Percentiles rank a stretch among this genome's conserved stretches.
These are phyloP conservation scores for Neoascia interrupta DNA, from an alignment of 2,888 invertebrate genomes.

Conservation along the genomic window DNA sequence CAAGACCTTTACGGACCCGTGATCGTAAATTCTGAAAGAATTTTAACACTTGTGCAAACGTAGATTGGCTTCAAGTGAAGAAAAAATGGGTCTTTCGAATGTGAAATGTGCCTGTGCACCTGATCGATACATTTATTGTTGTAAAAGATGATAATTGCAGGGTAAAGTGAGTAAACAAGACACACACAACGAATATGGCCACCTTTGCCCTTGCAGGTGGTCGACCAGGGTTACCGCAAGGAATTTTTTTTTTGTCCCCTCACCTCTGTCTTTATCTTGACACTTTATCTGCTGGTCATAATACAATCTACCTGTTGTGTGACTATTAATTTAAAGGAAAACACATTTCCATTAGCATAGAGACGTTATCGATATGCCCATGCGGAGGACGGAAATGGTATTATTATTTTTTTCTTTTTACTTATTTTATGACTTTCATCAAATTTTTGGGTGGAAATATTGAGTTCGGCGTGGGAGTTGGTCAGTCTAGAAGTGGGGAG, in stretches of 20 bases:
- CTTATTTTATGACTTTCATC: too few relatives aligned
- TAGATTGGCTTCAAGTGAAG: not conserved
- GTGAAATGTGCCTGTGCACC: slow-evolving; percentile 19
- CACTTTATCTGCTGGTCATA: slow-evolving; percentile 33
- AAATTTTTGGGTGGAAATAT: too few relatives aligned
- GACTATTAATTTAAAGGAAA: slow-evolving; percentile 32
- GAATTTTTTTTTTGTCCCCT: not conserved
- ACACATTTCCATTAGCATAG: slow-evolving; percentile 48
- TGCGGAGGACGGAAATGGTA: too few relatives aligned
- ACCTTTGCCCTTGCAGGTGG: slow-evolving; percentile 60
- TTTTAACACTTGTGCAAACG: slow-evolving; percentile 13
- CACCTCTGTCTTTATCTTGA: slow-evolving; percentile 24
- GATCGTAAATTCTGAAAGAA: slow-evolving; percentile 49
- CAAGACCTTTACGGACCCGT: slow-evolving; percentile 12
- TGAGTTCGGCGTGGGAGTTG: too few relatives aligned
- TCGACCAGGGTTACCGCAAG: slow-evolving; percentile 48
- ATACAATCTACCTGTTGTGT: slow-evolving; percentile 43
- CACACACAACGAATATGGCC: slow-evolving; percentile 26
- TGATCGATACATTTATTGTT: slow-evolving; percentile 29
- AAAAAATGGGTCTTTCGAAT: not conserved
- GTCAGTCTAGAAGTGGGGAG: too few relatives aligned
- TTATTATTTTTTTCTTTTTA: too few relatives aligned
- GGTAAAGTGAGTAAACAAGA: slow-evolving; percentile 47
- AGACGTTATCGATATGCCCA: slow-evolving; percentile 18
- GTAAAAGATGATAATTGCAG: slow-evolving; percentile 59